These are phyloP conservation scores for Paralvinella palmiformis DNA, from an alignment of 1,140 invertebrate species.

Conservation along the genomic window DNA sequence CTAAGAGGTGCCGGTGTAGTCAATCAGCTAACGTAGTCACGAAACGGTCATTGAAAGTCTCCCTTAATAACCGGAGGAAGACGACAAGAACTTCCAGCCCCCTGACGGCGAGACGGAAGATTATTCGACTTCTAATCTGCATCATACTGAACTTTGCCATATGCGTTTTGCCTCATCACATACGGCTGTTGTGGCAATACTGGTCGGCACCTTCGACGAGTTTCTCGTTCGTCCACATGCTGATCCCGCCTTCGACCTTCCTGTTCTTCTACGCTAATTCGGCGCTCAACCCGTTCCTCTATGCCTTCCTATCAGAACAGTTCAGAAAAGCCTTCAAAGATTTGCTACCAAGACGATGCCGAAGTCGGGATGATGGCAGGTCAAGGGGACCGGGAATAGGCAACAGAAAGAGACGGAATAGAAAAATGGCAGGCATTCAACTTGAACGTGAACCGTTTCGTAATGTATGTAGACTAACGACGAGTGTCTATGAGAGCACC, in stretches of 20 bases:
- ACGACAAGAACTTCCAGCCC: too few relatives aligned
- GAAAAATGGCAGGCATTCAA: too few relatives aligned
- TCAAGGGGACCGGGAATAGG: too few relatives aligned
- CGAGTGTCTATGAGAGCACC: too few relatives aligned
- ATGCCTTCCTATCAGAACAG: constrained; percentile 69
- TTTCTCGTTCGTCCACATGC: constrained; percentile 19
- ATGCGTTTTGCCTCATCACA: constrained; percentile 78
- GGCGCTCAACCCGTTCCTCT: constrained; percentile 67
- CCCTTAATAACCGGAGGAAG: neutral
- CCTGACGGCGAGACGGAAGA: too few relatives aligned
- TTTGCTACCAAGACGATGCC: too few relatives aligned
- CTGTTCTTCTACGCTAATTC: constrained; percentile 59
- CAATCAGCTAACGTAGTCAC: neutral
- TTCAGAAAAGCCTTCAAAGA: constrained; percentile 65
- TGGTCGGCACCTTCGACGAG: too few relatives aligned
- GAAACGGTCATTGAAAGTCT: neutral
- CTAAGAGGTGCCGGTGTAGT: too few relatives aligned
- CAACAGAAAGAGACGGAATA: too few relatives aligned
- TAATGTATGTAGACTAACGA: too few relatives aligned
- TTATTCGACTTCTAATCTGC: constrained; percentile 68
- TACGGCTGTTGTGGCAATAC: constrained; percentile 72
- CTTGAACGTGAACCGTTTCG: too few relatives aligned
- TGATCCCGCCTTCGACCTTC: constrained; percentile 73
- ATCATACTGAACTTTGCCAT: constrained; percentile 75
- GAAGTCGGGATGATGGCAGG: too few relatives aligned